Percentiles rank a stretch among this genome's conserved stretches.
These are phyloP conservation scores for Fragum fragum DNA, from an alignment of 2,888 invertebrate genomes.

Conservation along the genomic window DNA sequence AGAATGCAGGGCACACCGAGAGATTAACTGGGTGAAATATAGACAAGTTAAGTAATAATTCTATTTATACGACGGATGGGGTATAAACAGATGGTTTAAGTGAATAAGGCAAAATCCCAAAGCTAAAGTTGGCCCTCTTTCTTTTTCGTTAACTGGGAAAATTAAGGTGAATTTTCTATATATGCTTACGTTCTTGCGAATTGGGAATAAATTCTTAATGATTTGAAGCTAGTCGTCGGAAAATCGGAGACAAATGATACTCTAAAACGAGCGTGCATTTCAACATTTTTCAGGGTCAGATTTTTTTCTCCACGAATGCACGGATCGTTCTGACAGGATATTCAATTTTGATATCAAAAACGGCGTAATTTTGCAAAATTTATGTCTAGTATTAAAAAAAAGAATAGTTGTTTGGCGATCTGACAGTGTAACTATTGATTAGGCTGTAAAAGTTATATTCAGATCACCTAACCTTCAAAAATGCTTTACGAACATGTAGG, in stretches of 20 bases:
- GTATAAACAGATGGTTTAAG: neutral
- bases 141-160: constrained; percentile 18
- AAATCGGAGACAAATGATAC: neutral
- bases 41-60: neutral
- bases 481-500: no score
- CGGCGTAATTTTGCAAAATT: no score
- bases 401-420: no score
- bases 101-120: constrained; percentile 9
- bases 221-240: neutral
- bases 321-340: no score
- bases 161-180: constrained; percentile 13
- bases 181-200: constrained; percentile 22
- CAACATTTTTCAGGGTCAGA: no score
- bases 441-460: no score
- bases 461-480: no score
- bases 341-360: no score
- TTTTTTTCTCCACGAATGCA: no score
- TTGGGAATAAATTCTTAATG: constrained; percentile 39
- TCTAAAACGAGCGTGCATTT: no score
- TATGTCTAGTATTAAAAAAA: no score
- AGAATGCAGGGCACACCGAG: neutral
- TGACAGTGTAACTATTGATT: no score
- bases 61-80: neutral
- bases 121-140: constrained; percentile 14
- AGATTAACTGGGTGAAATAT: neutral